Evolutionary conservation across 2,888 invertebrate genomes (phyloP).

Genomic region (Phoronis australis): DNA sequence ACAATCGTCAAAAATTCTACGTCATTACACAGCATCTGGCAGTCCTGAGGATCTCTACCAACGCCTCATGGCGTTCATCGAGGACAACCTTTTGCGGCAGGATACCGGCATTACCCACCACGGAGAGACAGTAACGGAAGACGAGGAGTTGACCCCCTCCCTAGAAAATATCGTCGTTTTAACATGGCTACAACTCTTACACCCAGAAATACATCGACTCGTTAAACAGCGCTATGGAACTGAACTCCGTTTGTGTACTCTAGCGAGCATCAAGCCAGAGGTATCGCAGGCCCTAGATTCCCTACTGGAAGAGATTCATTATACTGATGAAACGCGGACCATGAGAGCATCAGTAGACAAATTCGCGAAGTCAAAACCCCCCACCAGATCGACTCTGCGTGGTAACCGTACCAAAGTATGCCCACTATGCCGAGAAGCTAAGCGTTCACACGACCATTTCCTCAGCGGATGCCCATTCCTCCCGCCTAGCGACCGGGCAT

Average conservation of each 20-base stretch:
- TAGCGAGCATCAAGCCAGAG: slow-evolving; percentile 2
- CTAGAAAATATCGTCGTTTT: slow-evolving; percentile 4
- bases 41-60: slow-evolving; percentile 18
- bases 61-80: slow-evolving; percentile 14
- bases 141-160: slow-evolving; percentile 9
- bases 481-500: too few species aligned
- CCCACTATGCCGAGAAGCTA: too few species aligned
- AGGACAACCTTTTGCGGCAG: slow-evolving; percentile 12
- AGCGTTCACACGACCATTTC: too few species aligned
- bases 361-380: too few species aligned
- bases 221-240: slow-evolving; percentile 3
- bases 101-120: slow-evolving; percentile 16
- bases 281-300: slow-evolving; percentile 1
- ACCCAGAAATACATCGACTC: background rate
- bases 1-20: slow-evolving; percentile 16
- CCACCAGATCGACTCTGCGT: too few species aligned
- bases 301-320: slow-evolving; percentile 3
- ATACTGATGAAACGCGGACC: background rate
- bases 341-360: slow-evolving; percentile 2
- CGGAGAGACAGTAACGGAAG: slow-evolving; percentile 5
- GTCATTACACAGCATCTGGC: slow-evolving; percentile 12
- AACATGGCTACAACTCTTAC: slow-evolving; percentile 1
- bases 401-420: too few species aligned
- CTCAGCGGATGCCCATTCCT: too few species aligned
- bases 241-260: too few species aligned